Evolutionary conservation across 2,113 vertebrate species (phyloP), one percentile per base, ranked within the genome.

Genomic region (Malurus alboscapulatus): DNA sequence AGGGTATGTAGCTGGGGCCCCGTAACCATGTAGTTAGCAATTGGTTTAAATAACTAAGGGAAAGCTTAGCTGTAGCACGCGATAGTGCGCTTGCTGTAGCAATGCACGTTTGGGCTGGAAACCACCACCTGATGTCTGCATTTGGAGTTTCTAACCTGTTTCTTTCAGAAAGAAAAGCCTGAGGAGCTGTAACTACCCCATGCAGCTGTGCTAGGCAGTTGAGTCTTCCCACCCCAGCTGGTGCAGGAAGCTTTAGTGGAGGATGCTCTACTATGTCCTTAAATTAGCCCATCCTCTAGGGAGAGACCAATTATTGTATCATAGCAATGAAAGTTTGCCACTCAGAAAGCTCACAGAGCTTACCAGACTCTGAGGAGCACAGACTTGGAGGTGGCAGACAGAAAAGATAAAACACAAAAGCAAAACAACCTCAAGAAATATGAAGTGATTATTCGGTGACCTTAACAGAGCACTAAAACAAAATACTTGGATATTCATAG

Each of bases 1-100:
- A 99, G 99, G 99, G 99, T 99, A 99, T 98, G 99, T 99, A 99
- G 98, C 96, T 97, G 97, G 97, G 97, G 97, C 95, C 97, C 92
- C 87, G 55, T 68, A 67, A 95, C 91, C 87, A 93, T 11, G 7
- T 88, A 97, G 97, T 77, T 83, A 97, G 97, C 82, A 90, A 84
- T 58, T 3, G 42, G 88, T 90, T 91, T 81, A 89, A 92, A 34
- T 71, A 59, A 72, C 22, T 71, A 50, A 93, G 83, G 84, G 76
- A 91, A 90, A 94, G 95, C 91, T 73, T 86, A 95, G 92, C 69
- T 92, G 84, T 83, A 94, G 84, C 96, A 92, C 94, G 96, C 78
- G 13, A 16, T 87, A 96, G 88, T 55, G 90, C 58, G 95, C 93
- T 97, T 97, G 93, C 94, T 91, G 94, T 93, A 95, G 86, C 92